Percentiles rank a stretch among this genome's conserved stretches.
phyloP scores from a whole-genome alignment of 2,113 vertebrate species.

The Leptocoma aspasia region DNA sequence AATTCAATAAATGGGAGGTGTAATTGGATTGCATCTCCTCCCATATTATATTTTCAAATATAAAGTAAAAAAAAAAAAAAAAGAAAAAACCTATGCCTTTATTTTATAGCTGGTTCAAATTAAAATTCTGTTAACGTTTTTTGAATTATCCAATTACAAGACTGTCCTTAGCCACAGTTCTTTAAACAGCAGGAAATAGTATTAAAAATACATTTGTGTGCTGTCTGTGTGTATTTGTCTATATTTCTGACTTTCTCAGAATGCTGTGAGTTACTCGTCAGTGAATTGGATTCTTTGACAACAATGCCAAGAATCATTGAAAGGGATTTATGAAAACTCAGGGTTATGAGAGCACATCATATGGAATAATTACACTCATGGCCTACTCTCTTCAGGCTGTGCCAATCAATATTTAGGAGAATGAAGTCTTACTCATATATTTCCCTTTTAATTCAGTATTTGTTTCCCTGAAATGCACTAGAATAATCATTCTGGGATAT shows the following conservation, averaged over 20 bases:
- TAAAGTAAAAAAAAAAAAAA: neutral
- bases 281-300: neutral
- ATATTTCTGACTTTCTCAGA: neutral
- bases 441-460: neutral
- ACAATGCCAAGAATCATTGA: neutral
- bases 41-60: neutral
- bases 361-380: neutral
- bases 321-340: neutral
- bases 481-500: neutral
- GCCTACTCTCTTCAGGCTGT: neutral
- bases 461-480: neutral
- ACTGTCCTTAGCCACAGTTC: neutral
- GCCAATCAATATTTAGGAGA: neutral
- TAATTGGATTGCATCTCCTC: neutral
- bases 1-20: neutral
- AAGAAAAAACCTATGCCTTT: rapidly evolving
- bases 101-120: neutral
- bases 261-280: neutral
- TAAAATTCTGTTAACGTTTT: neutral
- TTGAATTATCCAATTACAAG: neutral
- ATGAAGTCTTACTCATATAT: neutral
- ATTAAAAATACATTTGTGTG: neutral
- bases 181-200: neutral
- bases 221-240: neutral
- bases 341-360: neutral